Evolutionary conservation across 2,888 invertebrate genomes (phyloP).

Genomic region (Drosophila colorata): DNA sequence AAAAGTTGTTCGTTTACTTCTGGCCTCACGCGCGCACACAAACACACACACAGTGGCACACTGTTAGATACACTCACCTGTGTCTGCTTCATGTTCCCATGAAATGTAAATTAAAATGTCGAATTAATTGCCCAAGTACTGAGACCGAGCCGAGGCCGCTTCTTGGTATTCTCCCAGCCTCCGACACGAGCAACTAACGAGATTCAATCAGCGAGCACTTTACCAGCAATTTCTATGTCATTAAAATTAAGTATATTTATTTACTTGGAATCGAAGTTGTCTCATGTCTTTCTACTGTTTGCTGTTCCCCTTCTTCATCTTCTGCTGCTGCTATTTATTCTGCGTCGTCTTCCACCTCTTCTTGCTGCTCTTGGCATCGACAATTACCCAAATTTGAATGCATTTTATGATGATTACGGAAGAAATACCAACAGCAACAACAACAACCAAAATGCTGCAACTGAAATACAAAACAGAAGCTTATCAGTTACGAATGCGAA

Average conservation of each 20-base stretch:
- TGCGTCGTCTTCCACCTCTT: not conserved
- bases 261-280: constrained; percentile 65
- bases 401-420: constrained; percentile 50
- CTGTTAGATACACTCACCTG: constrained; percentile 53
- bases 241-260: constrained; percentile 74
- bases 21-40: constrained; percentile 15
- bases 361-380: constrained; percentile 7
- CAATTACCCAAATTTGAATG: constrained; percentile 55
- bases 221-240: constrained; percentile 71
- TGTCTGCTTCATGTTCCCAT: constrained; percentile 62
- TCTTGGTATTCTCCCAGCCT: constrained; percentile 66
- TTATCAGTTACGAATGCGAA: constrained; percentile 18
- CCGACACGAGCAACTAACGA: constrained; percentile 62
- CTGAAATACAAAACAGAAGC: constrained; percentile 36
- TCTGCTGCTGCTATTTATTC: not conserved
- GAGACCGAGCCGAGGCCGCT: constrained; percentile 44
- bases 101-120: constrained; percentile 78
- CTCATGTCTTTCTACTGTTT: constrained; percentile 41
- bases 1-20: constrained; percentile 56
- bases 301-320: not conserved
- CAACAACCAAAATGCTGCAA: constrained; percentile 5
- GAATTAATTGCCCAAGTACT: constrained; percentile 75
- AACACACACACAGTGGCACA: not conserved
- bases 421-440: too few species aligned
- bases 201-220: constrained; percentile 75